phyloP scores from a whole-genome alignment of 2,797 vertebrate genomes.

The Parauchenoglanis punctatus region DNA sequence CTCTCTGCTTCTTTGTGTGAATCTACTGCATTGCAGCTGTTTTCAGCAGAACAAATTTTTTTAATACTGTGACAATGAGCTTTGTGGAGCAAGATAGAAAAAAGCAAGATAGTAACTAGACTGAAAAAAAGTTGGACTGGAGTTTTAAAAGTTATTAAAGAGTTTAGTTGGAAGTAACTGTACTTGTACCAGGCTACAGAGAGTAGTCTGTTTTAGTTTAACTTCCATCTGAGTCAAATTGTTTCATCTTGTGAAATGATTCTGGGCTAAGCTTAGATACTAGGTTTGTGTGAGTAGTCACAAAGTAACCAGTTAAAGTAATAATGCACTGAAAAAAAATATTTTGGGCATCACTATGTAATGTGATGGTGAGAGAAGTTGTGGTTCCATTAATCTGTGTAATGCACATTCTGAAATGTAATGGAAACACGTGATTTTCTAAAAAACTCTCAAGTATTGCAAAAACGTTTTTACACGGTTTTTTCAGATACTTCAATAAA shows the following conservation, averaged over 20 bases:
- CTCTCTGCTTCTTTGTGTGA: background rate
- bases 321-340: background rate
- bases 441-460: no score
- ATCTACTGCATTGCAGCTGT: background rate
- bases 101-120: background rate
- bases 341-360: background rate
- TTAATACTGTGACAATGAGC: background rate
- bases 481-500: no score
- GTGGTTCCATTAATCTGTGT: no score
- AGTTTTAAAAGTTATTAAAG: background rate
- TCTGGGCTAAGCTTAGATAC: background rate
- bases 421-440: no score
- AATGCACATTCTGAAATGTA: no score
- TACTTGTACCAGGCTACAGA: background rate
- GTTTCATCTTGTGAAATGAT: background rate
- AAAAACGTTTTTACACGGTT: no score
- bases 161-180: background rate
- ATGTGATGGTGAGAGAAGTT: no score
- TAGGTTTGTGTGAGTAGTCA: background rate
- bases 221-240: background rate
- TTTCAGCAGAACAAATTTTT: background rate
- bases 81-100: background rate
- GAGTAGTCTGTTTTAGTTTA: background rate
- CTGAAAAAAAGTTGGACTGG: background rate
- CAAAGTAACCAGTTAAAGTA: background rate